phyloP scores from a whole-genome alignment of 2,113 vertebrate genomes.

The Diphyllodes magnificus region DNA sequence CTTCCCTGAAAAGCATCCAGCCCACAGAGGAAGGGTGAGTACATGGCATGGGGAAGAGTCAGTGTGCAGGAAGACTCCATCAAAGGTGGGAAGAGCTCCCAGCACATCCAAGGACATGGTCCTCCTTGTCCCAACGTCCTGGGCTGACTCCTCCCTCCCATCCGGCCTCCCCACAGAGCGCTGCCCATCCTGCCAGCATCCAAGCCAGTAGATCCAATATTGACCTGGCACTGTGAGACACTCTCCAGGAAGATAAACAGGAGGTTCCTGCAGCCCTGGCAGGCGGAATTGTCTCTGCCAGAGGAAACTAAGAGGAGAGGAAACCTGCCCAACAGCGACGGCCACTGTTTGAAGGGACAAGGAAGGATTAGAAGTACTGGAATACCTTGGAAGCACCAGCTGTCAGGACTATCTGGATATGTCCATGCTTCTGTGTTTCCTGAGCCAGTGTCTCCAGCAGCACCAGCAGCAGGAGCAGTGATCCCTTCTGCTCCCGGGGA shows the following conservation, averaged over 20 bases:
- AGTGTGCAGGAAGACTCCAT: not conserved
- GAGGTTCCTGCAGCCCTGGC: not conserved
- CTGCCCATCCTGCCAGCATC: not conserved
- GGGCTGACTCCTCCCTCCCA: not conserved
- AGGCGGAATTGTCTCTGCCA: not conserved
- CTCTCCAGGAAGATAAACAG: conserved; percentile 44
- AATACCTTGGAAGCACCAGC: not conserved
- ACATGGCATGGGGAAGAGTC: not conserved
- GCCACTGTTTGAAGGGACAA: not conserved
- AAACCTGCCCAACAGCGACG: not conserved
- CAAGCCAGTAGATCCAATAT: not conserved
- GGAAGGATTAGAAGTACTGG: not conserved
- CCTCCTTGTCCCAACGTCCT: not conserved
- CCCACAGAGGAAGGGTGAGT: not conserved
- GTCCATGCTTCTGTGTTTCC: not conserved
- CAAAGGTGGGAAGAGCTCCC: not conserved
- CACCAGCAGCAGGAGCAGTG: not conserved
- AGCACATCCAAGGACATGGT: not conserved
- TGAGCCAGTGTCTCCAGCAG: not conserved
- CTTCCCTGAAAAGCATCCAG: not conserved
- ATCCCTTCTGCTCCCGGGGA: not conserved
- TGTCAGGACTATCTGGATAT: not conserved
- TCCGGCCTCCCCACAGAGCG: not conserved
- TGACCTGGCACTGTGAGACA: not conserved
- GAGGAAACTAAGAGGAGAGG: not conserved